These are phyloP conservation scores for Phallusia fumigata DNA, from an alignment of 23 tunicate species.

Conservation along the genomic window DNA sequence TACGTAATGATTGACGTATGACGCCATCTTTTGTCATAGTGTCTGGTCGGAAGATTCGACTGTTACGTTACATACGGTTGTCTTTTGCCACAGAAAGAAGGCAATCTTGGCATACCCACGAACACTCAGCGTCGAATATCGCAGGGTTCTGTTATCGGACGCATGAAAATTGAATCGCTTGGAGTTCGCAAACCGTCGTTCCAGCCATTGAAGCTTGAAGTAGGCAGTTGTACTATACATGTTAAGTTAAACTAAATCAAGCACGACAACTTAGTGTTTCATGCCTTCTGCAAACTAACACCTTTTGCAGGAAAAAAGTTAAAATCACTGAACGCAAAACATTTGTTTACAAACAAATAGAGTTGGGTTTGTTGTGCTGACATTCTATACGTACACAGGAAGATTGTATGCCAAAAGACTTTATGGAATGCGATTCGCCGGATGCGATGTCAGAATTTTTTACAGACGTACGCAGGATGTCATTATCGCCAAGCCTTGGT, in stretches of 20 bases:
- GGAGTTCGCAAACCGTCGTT: conserved; percentile 31
- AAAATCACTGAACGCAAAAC: background rate
- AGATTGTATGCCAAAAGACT: conserved; percentile 2
- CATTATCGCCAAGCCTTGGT: background rate
- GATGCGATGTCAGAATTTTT: background rate
- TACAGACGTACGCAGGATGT: background rate
- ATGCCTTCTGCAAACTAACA: too few species aligned
- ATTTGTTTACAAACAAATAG: background rate
- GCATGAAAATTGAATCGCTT: conserved; percentile 40
- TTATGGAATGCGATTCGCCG: background rate
- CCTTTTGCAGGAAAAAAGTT: too few species aligned
- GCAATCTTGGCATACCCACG: background rate
- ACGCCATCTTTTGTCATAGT: too few species aligned
- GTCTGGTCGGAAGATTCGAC: too few species aligned
- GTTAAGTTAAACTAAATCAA: too few species aligned
- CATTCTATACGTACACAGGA: background rate
- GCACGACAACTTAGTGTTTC: too few species aligned
- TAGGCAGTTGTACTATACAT: too few species aligned
- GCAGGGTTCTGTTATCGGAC: conserved; percentile 48
- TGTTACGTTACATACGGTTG: background rate
- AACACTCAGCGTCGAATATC: conserved; percentile 23
- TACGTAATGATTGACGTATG: too few species aligned
- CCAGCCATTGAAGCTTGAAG: conserved; percentile 20
- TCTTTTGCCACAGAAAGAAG: background rate
- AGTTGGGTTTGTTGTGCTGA: background rate